Base-by-base conservation (phyloP, 2,797 vertebrate genomes). In the Mustela erminea region DNA sequence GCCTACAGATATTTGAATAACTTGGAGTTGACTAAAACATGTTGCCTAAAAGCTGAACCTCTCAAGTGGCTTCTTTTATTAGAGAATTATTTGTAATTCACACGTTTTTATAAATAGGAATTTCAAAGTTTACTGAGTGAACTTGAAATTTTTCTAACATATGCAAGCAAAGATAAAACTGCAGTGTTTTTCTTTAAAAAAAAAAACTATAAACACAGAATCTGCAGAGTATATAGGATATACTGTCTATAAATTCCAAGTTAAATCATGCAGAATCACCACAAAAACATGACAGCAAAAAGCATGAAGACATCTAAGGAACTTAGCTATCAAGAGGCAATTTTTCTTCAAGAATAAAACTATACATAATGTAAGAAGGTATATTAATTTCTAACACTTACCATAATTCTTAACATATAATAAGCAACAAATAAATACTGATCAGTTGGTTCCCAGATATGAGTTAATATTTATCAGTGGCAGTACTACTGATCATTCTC, bases 151-250 rank as follows among this genome's bases (percentile, higher is more conserved):
- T 95, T 87, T 87, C 25, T 60, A 89, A 29, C 20, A 43, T 74
- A 49, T 81, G 29, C 29, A 92, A 96, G 32, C 25, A 91, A 94
- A 97, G 11, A 87, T 68, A 87, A 92, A 97, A 86, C 46, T 41
- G 17, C 7, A 91, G 46, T 49, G 13, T 60, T 60, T 92, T 95
- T 56, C 27, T 78, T 84, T 70, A 25, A 35, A 74, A 92, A 43
- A 83, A 83, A 25, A 49, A 27, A 52, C 52, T 78, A n/a, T 2
- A 58, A 41, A 89, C 4, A 89, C 6, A 35, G 8, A 7, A 21
- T n/a, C 25, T 92, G n/a, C 46, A 14, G 21, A 75, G 2, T 15
- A 29, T 7, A 46, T 54, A 20, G 70, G 23, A 93, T 35, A 54
- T 66, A 56, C 52, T 81, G 52, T 87, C 58, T 93, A 58, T 83